Conservation (phyloP, 2,888 invertebrate species). For the Pelosia muscerda region DNA sequence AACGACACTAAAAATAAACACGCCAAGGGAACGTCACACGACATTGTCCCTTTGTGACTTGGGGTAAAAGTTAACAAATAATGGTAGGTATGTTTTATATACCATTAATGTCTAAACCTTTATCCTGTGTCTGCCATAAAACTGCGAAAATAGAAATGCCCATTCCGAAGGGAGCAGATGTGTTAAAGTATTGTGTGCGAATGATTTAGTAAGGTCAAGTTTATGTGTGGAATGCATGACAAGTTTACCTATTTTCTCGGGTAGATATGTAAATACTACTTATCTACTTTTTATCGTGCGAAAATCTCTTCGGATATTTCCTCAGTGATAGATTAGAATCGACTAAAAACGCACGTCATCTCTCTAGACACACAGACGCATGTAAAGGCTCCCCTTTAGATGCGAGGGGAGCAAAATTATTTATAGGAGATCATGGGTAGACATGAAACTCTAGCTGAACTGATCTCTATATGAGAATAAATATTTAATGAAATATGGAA, state of each 20-base stretch:
- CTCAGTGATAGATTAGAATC: no score
- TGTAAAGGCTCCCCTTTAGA: no score
- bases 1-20: slow-evolving; percentile 6
- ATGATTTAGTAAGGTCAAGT: background rate
- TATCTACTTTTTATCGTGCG: no score
- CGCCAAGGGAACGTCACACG: background rate
- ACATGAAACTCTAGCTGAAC: no score
- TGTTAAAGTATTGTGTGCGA: slow-evolving; percentile 4
- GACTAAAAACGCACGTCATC: no score
- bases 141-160: background rate
- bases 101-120: slow-evolving; percentile 10
- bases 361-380: no score
- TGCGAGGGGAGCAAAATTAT: no score
- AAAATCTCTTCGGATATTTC: no score
- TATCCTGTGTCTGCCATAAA: background rate
- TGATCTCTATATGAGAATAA: no score
- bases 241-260: background rate
- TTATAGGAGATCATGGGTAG: no score
- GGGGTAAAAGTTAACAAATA: slow-evolving; percentile 7
- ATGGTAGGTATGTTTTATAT: background rate
- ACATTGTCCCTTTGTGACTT: slow-evolving; percentile 1
- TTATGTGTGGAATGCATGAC: background rate
- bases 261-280: background rate
- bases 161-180: background rate
- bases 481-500: no score